These are phyloP conservation scores for Lepisosteus osseus DNA, from an alignment of 2,113 vertebrate species.

Conservation along the genomic window DNA sequence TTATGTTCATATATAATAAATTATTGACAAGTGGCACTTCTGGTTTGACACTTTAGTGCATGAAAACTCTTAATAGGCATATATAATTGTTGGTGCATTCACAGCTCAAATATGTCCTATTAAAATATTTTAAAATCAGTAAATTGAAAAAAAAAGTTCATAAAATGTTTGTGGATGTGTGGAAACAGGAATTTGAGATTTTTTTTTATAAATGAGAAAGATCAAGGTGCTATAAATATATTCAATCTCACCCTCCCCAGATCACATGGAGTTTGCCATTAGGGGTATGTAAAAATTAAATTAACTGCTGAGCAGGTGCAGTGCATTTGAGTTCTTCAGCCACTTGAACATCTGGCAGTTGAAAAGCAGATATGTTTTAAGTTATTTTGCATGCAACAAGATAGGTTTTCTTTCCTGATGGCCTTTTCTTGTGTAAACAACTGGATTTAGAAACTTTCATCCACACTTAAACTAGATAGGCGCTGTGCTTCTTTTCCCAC, in stretches of 20 bases:
- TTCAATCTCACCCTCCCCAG: background rate
- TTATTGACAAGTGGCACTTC: too few species aligned
- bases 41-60: too few species aligned
- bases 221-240: background rate
- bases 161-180: background rate
- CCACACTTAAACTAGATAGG: background rate
- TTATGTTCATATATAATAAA: too few species aligned
- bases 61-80: too few species aligned
- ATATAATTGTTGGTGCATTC: too few species aligned
- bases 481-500: background rate
- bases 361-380: slow-evolving; percentile 1
- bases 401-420: background rate
- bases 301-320: slow-evolving; percentile 6
- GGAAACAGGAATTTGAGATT: background rate
- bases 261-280: background rate
- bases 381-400: background rate
- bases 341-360: slow-evolving; percentile 1
- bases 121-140: too few species aligned
- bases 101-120: too few species aligned
- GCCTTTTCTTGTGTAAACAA: background rate
- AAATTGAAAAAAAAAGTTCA: too few species aligned
- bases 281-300: background rate
- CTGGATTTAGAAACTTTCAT: background rate
- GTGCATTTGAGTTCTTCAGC: background rate
- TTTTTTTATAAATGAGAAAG: background rate